Evolutionary conservation across 2,113 vertebrate species (phyloP), one percentile per base, ranked within the genome.

Genomic region (Callopanchax toddi): DNA sequence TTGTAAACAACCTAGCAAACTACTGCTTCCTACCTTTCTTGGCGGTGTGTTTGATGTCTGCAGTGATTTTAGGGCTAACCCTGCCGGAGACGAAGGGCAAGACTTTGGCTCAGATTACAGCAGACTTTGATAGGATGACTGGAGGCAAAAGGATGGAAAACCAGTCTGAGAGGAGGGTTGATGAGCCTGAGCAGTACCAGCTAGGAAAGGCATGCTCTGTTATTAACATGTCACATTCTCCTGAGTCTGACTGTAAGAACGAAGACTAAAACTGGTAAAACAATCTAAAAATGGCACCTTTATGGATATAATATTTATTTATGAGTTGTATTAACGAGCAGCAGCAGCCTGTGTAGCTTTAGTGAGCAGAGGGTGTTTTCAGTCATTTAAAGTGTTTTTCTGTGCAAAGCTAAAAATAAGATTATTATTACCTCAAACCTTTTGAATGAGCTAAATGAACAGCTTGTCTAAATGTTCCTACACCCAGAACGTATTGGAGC

Each of bases 41-140:
- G 2, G 53, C 29, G 0, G 91, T 96, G 18, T 97, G 96, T 52
- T 0, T 94, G 65, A 73, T 83, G 17, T 85, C 89, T 0, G 87
- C 94, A 1, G 4, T 93, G 49, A 94, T 93, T 50, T 59, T 94
- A 18, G 79, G 87, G 7, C 39, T 94, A 40, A 92, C 91, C 26
- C 86, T 98, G 49, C 96, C 96, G 0, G 96, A 98, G 88, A 98
- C 96, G 12, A 96, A 96, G 67, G 96, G 94, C 26, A 96, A 94
- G 61, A 94, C 92, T 11, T 85, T 95, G 51, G 84, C 93, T 32
- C 93, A 98, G 83, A 97, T 97, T 74, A 93, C 93, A 0, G 81
- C 90, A 40, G 94, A 94, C 32, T 92, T 96, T 74, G 82, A 89
- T 46, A 83, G 79, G 44, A 60, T 32, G 50, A 93, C 90, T 53